Evolutionary conservation across 2,888 invertebrate species (phyloP), one percentile per base, ranked within the genome.

Genomic region (Hedya salicella): DNA sequence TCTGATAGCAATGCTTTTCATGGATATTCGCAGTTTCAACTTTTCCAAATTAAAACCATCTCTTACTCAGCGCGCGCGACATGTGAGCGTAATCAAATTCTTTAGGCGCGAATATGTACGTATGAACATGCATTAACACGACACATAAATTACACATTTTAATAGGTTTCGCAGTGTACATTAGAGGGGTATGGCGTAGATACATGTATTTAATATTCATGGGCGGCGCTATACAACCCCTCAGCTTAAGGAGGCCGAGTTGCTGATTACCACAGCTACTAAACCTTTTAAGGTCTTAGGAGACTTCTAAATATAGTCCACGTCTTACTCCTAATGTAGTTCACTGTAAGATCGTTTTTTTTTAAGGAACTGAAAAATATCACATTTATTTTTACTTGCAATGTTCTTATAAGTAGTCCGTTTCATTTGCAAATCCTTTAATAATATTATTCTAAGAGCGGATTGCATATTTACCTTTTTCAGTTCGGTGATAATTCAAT

Each of bases 151-250:
- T 66, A 71, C 66, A 62, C 63, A 68, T 63, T 71, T 69, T 68
- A 71, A 71, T 68, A 69, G 65, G 68, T 66, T 69, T 61, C 62
- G 52, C 61, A 57, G 52, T 64, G 59, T 66, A 61, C 66, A 66
- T 66, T 66, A 61, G 66, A 61, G 54, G 64, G 68, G 68, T 62
- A 64, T 56, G 69, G 67, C 60, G 67, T 49, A 66, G 66, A 66
- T 66, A 61, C 66, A 61, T 61, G 69, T 67, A 64, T 68, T 69
- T 68, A 69, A 69, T 69, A 69, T 69, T 69, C 69, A 69, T 69
- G 62, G 53, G 44, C 67, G 62, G 66, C 53, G 50, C 60, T 65
- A 46, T 59, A 48, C 60, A 61, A 53, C 66, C 66, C 60, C 59
- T 66, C 48, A 61, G 54, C 53, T 54, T 40, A 60, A 65, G 60